Evolutionary conservation across 2,888 invertebrate species (phyloP), one percentile per base, ranked within the genome.

Genomic region (Leuctra nigra): DNA sequence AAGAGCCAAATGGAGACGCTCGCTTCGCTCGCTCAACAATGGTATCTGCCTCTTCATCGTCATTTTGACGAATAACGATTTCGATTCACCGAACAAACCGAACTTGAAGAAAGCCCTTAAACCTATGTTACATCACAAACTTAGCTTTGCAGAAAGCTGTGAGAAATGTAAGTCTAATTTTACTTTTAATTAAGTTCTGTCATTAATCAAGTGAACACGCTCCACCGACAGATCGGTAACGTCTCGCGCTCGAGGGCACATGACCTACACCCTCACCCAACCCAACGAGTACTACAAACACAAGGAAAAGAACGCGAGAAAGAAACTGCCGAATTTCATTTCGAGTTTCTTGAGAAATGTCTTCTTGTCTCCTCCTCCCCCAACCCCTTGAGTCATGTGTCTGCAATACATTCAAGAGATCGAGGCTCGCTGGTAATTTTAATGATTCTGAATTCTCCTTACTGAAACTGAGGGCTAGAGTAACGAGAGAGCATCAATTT

Each of bases 181-280:
- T 61, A 72, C 73, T 73, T 74, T 74, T 73, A 74, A 74, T 74
- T 74, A 74, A 74, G 73, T 73, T 70, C 68, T 67, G 70, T 71
- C 74, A 74, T 74, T 73, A 73, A 74, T 74, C 74, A 74, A 69
- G 69, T 54, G 11, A 29, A 11, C 29, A 18, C 50, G 36, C 39
- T 47, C 46, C 48, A 35, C 11, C 35, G 35, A 35, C 50, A 16
- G 48, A 35, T 35, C 33, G 6, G 16, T 6, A 18, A 48, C 6
- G 20, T 29, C 33, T 20, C 33, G 18, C 2, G 44, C 44, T 7
- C 22, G 23, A 20, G 23, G n/a, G 16, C 20, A 50, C 50, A 50
- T 35, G 50, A 50, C 50, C 50, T 50, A 50, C 50, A 50, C 44
- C 54, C 54, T 18, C 36, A 9, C 23, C 44, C 54, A 33, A n/a